Evolutionary conservation across 2,797 vertebrate genomes (phyloP), one percentile per base, ranked within the genome.

Genomic region (Cirrhinus molitorella): DNA sequence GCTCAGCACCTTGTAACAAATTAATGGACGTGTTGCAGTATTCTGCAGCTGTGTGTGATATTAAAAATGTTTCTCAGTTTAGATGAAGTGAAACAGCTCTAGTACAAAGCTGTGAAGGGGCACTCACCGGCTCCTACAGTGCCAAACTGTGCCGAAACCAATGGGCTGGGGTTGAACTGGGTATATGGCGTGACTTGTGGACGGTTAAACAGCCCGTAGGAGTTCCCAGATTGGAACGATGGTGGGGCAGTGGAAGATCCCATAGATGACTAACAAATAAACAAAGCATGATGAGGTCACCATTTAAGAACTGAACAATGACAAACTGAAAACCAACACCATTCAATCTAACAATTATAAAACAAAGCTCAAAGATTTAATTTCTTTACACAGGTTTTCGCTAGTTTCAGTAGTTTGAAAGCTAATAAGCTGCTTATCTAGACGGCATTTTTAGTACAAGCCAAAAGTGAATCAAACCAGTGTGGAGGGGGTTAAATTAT

Each of bases 151-250:
- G 97, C 97, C 51, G 96, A 89, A 78, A 96, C 95, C 83, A 98
- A 91, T 0, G 97, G 90, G 82, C 94, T 90, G 5, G 94, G 93
- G 71, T 94, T 96, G 85, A 98, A 99, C 91, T 98, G 98, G 80
- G 95, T 97, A 93, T 98, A 99, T 0, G 96, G 90, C 16, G 96
- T 92, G 89, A 96, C 96, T 79, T 96, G 94, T 88, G 96, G 94
- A 88, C 96, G 96, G 91, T 93, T 96, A 90, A 98, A 98, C 14
- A 97, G 95, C 70, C 96, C 96, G 57, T 99, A 99, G 67, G 97
- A 93, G 9, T 94, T 95, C 82, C 96, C 94, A 45, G 96, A 93
- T 89, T 96, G 97, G 95, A 99, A 99, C 79, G 93, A 23, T 17
- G 91, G 53, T 17, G 89, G 67, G n/a, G 96, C 94, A 10, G 94